These are phyloP conservation scores for Odontocolon sp. DNA, from an alignment of 2,888 invertebrate genomes.

Conservation along the genomic window DNA sequence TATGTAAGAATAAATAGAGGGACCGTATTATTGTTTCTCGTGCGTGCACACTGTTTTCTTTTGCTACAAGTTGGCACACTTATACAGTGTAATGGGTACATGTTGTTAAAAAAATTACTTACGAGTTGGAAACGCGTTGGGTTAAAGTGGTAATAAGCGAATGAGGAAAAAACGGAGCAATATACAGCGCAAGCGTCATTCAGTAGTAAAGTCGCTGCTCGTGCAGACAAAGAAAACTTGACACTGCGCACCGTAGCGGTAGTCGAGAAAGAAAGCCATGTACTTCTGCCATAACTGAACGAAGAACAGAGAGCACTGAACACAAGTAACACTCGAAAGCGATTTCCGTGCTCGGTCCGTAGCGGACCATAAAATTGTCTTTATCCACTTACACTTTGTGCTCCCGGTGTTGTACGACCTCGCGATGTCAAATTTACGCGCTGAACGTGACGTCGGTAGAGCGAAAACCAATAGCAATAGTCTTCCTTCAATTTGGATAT, in stretches of 20 bases:
- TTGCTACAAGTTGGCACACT: conserved; percentile 28
- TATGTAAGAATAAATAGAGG: too few species aligned
- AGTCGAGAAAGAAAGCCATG: conserved; percentile 46
- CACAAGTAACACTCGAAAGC: conserved; percentile 24
- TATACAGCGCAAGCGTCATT: conserved; percentile 30
- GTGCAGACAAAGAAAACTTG: conserved; percentile 59
- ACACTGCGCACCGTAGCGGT: conserved; percentile 35
- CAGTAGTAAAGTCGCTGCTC: conserved; percentile 42
- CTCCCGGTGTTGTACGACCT: conserved; percentile 48
- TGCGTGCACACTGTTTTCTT: conserved; percentile 4
- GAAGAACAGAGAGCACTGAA: conserved; percentile 35
- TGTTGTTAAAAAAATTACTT: not conserved
- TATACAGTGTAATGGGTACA: not conserved
- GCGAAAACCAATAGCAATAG: too few species aligned
- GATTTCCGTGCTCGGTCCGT: conserved; percentile 56
- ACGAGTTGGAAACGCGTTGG: conserved; percentile 5
- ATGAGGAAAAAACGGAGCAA: conserved; percentile 9
- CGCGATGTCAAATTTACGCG: conserved; percentile 24
- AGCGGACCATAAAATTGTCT: conserved; percentile 63
- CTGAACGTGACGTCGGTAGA: conserved; percentile 19
- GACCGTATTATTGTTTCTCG: not conserved
- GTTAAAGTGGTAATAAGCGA: conserved; percentile 11
- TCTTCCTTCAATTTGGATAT: too few species aligned
- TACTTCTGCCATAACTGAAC: conserved; percentile 29
- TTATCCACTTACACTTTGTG: conserved; percentile 54